Conservation (phyloP, 2,797 vertebrate genomes). For the Pelodytes ibericus region DNA sequence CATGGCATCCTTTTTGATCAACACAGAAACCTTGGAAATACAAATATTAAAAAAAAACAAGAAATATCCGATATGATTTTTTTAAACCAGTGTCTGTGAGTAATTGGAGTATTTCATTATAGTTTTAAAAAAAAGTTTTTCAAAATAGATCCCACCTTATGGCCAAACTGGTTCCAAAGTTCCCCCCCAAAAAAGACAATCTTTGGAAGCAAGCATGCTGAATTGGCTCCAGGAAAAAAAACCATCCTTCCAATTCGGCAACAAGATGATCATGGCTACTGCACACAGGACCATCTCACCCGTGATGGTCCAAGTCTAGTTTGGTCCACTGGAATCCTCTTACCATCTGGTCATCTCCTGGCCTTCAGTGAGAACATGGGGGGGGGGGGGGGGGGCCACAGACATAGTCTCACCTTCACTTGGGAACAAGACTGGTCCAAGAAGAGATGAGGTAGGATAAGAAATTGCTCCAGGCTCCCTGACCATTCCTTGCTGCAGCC, state of each 20-base stretch:
- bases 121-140: too few species aligned
- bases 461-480: conserved; percentile 9
- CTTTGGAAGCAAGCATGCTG: background rate
- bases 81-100: too few species aligned
- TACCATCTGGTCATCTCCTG: background rate
- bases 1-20: background rate
- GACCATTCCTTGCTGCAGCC: background rate
- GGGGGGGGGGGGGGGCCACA: background rate
- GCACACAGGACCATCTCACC: background rate
- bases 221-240: too few species aligned
- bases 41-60: background rate
- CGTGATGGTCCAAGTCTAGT: background rate
- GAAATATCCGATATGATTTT: background rate
- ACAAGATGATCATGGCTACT: background rate
- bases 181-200: too few species aligned
- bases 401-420: background rate
- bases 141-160: too few species aligned
- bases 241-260: too few species aligned
- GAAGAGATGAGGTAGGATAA: conserved; percentile 5
- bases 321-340: background rate
- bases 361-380: background rate
- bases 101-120: too few species aligned
- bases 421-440: background rate
- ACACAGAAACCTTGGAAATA: too few species aligned
- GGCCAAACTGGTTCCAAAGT: background rate